Conservation (phyloP, 2,888 invertebrate species). For the Octodonta nipae region DNA sequence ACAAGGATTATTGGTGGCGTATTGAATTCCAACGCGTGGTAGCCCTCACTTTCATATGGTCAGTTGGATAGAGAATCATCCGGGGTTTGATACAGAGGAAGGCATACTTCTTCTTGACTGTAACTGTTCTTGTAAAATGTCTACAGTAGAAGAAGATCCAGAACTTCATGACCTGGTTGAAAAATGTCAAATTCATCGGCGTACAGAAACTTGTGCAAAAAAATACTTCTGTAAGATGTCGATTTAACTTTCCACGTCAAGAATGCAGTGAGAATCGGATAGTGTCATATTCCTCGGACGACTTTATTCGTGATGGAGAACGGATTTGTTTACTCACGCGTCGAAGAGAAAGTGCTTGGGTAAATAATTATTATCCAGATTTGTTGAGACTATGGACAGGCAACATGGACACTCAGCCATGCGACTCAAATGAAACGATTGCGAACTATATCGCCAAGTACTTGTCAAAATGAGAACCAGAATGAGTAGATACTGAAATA, state of each 20-base stretch:
- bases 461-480: constrained; percentile 10
- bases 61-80: constrained; percentile 5
- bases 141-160: constrained; percentile 2
- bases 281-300: constrained; percentile 4
- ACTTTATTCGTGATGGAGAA: constrained; percentile 5
- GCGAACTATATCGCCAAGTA: constrained; percentile 14
- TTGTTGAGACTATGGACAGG: constrained; percentile 8
- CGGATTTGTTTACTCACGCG: constrained; percentile 7
- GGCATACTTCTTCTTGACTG: constrained; percentile 3
- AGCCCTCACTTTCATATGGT: constrained; percentile 4
- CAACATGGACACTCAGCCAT: constrained; percentile 15
- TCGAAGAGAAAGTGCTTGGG: constrained; percentile 10
- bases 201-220: constrained; percentile 3
- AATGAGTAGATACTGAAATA: constrained; percentile 8
- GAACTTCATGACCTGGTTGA: too few relatives aligned
- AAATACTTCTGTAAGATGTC: constrained; percentile 2
- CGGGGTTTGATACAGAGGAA: constrained; percentile 4
- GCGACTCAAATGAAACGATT: constrained; percentile 17
- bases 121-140: constrained; percentile 2
- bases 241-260: constrained; percentile 5
- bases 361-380: too few relatives aligned
- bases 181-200: too few relatives aligned
- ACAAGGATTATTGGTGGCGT: constrained; percentile 2
- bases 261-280: constrained; percentile 3
- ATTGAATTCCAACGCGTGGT: constrained; percentile 3